phyloP scores from a whole-genome alignment of 1,140 invertebrate genomes.

The Cyphomyrmex costatus region DNA sequence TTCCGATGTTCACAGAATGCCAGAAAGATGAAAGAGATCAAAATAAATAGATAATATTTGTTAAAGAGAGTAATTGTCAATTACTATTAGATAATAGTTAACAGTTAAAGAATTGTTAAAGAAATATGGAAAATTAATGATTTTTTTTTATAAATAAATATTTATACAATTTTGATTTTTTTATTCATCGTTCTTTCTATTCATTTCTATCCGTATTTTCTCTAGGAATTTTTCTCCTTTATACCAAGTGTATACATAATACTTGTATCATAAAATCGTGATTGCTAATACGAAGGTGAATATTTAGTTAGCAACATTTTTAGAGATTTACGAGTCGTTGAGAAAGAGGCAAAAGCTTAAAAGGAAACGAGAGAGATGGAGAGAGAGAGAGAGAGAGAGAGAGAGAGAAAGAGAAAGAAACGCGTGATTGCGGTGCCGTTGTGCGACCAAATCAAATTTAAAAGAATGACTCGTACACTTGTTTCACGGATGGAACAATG shows the following conservation, averaged over 20 bases:
- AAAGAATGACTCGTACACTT: slow-evolving; percentile 85
- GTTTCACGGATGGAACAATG: slow-evolving; percentile 82
- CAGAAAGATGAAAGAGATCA: neutral
- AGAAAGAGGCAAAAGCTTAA: neutral
- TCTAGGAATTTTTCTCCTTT: neutral
- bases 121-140: neutral
- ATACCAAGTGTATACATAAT: neutral
- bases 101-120: neutral
- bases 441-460: slow-evolving; percentile 84
- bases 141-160: slow-evolving; percentile 11
- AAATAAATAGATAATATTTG: too few relatives aligned
- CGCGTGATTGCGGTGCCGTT: slow-evolving; percentile 54
- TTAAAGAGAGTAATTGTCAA: too few relatives aligned
- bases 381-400: neutral
- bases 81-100: neutral
- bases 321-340: slow-evolving; percentile 14
- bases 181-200: neutral
- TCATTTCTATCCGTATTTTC: neutral
- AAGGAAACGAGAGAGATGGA: neutral
- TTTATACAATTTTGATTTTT: neutral
- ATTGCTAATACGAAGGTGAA: slow-evolving; percentile 48
- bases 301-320: slow-evolving; percentile 33
- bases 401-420: neutral
- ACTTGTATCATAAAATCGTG: neutral
- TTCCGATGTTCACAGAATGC: neutral